Percentiles rank a stretch among this genome's conserved stretches.
phyloP scores from a whole-genome alignment of 2,888 invertebrate species.

The Cataglyphis altisquamis region DNA sequence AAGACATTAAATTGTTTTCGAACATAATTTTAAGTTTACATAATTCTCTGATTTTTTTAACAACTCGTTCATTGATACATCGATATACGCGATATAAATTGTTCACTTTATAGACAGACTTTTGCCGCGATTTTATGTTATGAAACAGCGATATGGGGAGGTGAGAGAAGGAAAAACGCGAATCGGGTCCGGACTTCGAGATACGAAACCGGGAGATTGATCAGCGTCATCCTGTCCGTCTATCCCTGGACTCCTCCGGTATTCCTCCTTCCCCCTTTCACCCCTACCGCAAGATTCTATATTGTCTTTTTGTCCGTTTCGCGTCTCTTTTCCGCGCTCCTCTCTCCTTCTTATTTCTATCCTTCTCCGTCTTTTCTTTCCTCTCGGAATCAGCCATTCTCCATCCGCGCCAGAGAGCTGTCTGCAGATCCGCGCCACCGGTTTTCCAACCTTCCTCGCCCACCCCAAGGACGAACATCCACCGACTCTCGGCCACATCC shows the following conservation, averaged over 20 bases:
- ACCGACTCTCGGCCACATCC: conserved; percentile 62
- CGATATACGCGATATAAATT: conserved; percentile 8
- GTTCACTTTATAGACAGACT: conserved; percentile 14
- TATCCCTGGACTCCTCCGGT: conserved; percentile 71
- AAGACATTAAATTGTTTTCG: too few species aligned
- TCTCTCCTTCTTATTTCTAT: conserved; percentile 59
- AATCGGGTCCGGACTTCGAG: conserved; percentile 67
- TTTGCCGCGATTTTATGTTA: conserved; percentile 27
- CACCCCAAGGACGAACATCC: conserved; percentile 62
- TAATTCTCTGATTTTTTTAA: not conserved
- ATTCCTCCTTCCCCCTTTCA: conserved; percentile 56
- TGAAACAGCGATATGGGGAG: conserved; percentile 12
- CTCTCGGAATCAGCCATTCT: conserved; percentile 81
- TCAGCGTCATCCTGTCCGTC: conserved; percentile 82
- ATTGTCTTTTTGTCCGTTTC: conserved; percentile 65
- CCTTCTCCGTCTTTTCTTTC: conserved; percentile 70
- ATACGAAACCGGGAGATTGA: conserved; percentile 82
- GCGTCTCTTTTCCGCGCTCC: conserved; percentile 52
- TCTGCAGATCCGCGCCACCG: conserved; percentile 78
- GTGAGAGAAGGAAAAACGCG: conserved; percentile 15
- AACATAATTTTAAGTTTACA: too few species aligned
- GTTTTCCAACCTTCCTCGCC: conserved; percentile 71
- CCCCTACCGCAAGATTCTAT: conserved; percentile 61
- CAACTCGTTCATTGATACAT: not conserved
- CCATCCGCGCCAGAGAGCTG: conserved; percentile 77